Conservation (phyloP, 1,140 invertebrate genomes). For the Carposina sasakii region DNA sequence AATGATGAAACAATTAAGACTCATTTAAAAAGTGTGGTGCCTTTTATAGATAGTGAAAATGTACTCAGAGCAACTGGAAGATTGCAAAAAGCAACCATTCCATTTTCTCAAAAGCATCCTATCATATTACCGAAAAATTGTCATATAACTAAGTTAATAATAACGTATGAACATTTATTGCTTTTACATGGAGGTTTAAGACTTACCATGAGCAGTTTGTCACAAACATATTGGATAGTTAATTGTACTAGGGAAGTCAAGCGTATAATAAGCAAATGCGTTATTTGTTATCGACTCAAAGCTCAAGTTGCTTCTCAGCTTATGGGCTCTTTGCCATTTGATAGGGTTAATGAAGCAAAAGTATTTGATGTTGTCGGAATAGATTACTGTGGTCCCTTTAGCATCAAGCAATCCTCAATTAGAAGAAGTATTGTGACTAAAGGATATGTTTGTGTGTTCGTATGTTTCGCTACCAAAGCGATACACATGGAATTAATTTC, state of each 20-base stretch:
- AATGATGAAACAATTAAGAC: not conserved
- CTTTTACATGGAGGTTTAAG: not conserved
- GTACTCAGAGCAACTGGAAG: too few relatives aligned
- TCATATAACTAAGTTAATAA: not conserved
- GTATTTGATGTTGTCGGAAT: not conserved
- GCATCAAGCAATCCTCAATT: not conserved
- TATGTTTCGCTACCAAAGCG: slow-evolving; percentile 2
- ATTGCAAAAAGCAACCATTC: too few relatives aligned
- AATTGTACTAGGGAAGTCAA: slow-evolving; percentile 3
- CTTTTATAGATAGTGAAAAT: too few relatives aligned
- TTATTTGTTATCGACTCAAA: not conserved
- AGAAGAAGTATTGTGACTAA: not conserved
- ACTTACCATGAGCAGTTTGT: not conserved
- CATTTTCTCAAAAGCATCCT: not conserved
- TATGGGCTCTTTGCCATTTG: not conserved
- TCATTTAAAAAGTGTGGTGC: not conserved
- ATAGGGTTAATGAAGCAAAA: not conserved
- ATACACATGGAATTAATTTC: not conserved
- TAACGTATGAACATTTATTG: not conserved
- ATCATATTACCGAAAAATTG: not conserved
- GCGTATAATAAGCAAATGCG: not conserved
- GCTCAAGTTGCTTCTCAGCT: not conserved
- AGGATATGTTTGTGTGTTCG: not conserved
- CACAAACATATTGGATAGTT: not conserved
- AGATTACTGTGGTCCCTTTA: slow-evolving; percentile 6